Conservation (phyloP, 2,113 vertebrate species). For the Oncorhynchus clarkii region DNA sequence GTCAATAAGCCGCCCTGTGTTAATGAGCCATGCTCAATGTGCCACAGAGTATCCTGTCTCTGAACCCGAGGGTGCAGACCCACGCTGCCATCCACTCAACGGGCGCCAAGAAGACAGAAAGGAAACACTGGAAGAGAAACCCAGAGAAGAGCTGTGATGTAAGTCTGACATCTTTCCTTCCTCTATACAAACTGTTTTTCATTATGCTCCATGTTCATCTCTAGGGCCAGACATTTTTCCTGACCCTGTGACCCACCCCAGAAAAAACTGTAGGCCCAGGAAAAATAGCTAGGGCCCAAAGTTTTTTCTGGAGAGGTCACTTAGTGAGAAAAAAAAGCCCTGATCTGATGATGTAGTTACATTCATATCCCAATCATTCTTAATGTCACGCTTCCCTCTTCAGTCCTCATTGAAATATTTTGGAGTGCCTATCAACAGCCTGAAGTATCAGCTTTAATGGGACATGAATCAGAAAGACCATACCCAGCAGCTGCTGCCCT, state of each 20-base stretch:
- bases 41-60: slow-evolving; percentile 35
- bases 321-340: too few relatives aligned
- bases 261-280: too few relatives aligned
- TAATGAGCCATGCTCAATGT: background rate
- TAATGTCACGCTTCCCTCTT: slow-evolving; percentile 18
- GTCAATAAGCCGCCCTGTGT: too few relatives aligned
- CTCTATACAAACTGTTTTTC: background rate
- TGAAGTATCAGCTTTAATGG: slow-evolving; percentile 33
- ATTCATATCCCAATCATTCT: too few relatives aligned
- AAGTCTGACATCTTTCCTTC: slow-evolving; percentile 51
- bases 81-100: slow-evolving; percentile 76
- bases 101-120: slow-evolving; percentile 73
- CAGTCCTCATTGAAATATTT: slow-evolving; percentile 26
- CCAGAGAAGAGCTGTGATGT: slow-evolving; percentile 78
- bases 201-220: too few relatives aligned
- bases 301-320: too few relatives aligned
- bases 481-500: slow-evolving; percentile 28
- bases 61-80: slow-evolving; percentile 76
- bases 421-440: slow-evolving; percentile 9
- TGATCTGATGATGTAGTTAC: too few relatives aligned
- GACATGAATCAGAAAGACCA: slow-evolving; percentile 45
- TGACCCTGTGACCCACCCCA: too few relatives aligned
- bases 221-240: too few relatives aligned
- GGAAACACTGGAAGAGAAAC: slow-evolving; percentile 85
- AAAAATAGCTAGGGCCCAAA: too few relatives aligned